Percentiles rank a stretch among this genome's conserved stretches.
These are phyloP conservation scores for Papilio glaucus DNA, from an alignment of 1,140 invertebrate genomes.

Conservation along the genomic window DNA sequence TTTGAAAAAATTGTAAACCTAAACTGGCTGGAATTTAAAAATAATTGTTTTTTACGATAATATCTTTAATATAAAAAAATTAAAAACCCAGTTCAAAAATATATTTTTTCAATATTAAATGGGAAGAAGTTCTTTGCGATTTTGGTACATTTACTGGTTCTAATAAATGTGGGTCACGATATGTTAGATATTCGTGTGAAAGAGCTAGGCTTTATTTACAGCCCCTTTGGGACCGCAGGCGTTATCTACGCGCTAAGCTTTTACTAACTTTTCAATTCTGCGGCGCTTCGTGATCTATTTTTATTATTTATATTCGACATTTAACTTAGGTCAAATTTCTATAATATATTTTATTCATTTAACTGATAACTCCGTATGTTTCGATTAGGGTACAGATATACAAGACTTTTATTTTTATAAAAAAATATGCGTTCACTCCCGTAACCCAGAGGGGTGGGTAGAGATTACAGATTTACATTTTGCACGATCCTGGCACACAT, in stretches of 20 bases:
- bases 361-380: background rate
- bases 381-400: background rate
- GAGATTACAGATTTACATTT: no score
- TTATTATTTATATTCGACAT: constrained; percentile 25
- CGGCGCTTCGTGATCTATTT: background rate
- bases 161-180: constrained; percentile 29
- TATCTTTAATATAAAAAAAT: no score
- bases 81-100: background rate
- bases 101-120: background rate
- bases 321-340: background rate
- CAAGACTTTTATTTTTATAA: background rate
- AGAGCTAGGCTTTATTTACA: constrained; percentile 33
- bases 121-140: background rate
- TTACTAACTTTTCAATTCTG: constrained; percentile 33
- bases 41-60: no score
- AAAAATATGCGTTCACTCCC: no score
- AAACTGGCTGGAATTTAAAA: no score
- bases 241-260: constrained; percentile 33
- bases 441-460: no score
- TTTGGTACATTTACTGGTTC: constrained; percentile 28
- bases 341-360: background rate
- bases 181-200: constrained; percentile 29
- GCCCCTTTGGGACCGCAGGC: constrained; percentile 5
- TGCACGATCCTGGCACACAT: no score
- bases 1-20: no score